Evolutionary conservation across 2,888 invertebrate genomes (phyloP), one percentile per base, ranked within the genome.

Genomic region (Drosophila borealis): DNA sequence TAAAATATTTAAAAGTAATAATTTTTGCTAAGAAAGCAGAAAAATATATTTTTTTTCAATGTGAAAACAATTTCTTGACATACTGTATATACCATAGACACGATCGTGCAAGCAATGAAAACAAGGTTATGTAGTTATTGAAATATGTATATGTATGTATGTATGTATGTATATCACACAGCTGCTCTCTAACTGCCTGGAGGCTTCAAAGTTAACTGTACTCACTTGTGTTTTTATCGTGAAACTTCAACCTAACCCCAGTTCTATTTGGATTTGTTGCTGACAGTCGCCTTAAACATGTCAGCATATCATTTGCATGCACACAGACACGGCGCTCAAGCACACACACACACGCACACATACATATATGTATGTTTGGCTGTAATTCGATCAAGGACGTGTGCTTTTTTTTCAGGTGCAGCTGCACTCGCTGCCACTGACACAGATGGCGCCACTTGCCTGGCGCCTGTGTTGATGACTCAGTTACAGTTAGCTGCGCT

Each of bases 311-410:
- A 45, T 36, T 45, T 36, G 46, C 70, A 46, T 39, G 33, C 49
- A 44, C 46, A 37, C 34, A 64, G 8, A 50, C 25, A 25, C 33
- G 11, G 21, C 21, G 21, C 21, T 21, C 21, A 21, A 21, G 21
- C 21, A 21, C 21, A 21, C 21, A 3, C 21, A 21, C 29, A 29
- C 6, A 25, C 1, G 2, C 9, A 17, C 46, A 8, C 5, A 33
- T 21, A 4, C 49, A n/a, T 34, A 2, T 45, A 33, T 46, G 19
- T 17, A n/a, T 46, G 37, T 13, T 41, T n/a, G 21, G 11, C 45
- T 62, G 70, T 70, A 78, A 78, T 54, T 60, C 78, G 74, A 74
- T 70, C 79, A 77, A 78, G 76, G 74, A 70, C 79, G 66, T 54
- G 53, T 51, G 37, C 36, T 21, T 50, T 50, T 42, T 36, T 19